A percentile compares a stretch with the other conserved stretches of the same genome.
These are phyloP conservation scores for Brenthis daphne DNA, from an alignment of 2,888 invertebrate species.

Conservation along the genomic window DNA sequence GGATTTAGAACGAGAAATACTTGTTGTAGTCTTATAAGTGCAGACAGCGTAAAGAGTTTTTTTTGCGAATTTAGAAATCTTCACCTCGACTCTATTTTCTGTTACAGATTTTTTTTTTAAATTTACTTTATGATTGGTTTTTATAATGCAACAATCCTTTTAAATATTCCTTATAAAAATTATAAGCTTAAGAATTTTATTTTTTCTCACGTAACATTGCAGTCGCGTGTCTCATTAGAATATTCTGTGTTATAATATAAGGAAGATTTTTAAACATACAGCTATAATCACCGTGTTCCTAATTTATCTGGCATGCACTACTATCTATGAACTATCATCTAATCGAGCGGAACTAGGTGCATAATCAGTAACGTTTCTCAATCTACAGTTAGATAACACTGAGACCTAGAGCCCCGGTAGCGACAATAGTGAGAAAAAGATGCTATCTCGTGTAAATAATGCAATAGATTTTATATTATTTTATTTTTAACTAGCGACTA, in stretches of 20 bases:
- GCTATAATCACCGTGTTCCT: conserved; percentile 20
- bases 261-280: conserved; percentile 12
- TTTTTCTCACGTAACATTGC: not conserved
- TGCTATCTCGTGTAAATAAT: conserved; percentile 3
- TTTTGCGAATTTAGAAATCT: conserved; percentile 31
- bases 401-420: conserved; percentile 11
- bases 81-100: conserved; percentile 13
- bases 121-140: not conserved
- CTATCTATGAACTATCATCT: conserved; percentile 35
- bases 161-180: not conserved
- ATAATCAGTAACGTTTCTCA: conserved; percentile 35
- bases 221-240: conserved; percentile 22
- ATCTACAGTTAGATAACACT: conserved; percentile 30
- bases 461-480: not conserved
- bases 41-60: conserved; percentile 35
- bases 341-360: conserved; percentile 44
- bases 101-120: not conserved
- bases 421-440: conserved; percentile 30
- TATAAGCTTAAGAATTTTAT: not conserved
- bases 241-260: conserved; percentile 15
- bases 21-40: conserved; percentile 30
- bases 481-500: not conserved
- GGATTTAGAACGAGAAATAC: conserved; percentile 21
- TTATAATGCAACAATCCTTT: too few relatives aligned
- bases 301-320: conserved; percentile 44